A percentile compares a stretch with the other conserved stretches of the same genome.
phyloP scores from a whole-genome alignment of 2,797 vertebrate genomes.

The Carapus acus region DNA sequence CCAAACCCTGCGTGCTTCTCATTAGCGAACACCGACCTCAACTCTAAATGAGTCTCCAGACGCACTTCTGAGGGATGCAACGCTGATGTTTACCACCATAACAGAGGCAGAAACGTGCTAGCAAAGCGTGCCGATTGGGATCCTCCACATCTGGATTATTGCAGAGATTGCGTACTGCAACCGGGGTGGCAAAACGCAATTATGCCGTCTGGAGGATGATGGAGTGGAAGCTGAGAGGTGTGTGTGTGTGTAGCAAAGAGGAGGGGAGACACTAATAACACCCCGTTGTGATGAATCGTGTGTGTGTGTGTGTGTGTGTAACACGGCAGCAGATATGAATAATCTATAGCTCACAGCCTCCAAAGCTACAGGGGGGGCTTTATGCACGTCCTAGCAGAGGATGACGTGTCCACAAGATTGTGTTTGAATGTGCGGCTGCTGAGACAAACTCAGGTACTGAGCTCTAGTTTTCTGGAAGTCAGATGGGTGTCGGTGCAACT shows the following conservation, averaged over 20 bases:
- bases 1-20: conserved; percentile 38
- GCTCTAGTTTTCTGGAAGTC: too few relatives aligned
- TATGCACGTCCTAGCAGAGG: conserved; percentile 23
- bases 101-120: too few relatives aligned
- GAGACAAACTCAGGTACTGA: too few relatives aligned
- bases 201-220: conserved; percentile 57
- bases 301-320: conserved; percentile 32
- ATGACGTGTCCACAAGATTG: too few relatives aligned
- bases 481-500: too few relatives aligned
- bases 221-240: conserved; percentile 39
- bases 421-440: too few relatives aligned
- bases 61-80: too few relatives aligned
- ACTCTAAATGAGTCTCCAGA: conserved; percentile 25
- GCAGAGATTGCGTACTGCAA: conserved; percentile 42
- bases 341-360: conserved; percentile 40
- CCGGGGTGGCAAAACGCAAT: conserved; percentile 57
- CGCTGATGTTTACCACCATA: too few relatives aligned
- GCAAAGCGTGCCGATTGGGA: conserved; percentile 59
- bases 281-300: conserved; percentile 54
- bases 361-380: conserved; percentile 10
- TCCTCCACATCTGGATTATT: conserved; percentile 60
- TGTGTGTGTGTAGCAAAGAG: conserved; percentile 30
- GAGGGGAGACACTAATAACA: conserved; percentile 50
- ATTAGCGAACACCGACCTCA: conserved; percentile 40
- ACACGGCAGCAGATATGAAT: conserved; percentile 44